These are phyloP conservation scores for Eospalax fontanierii DNA, from an alignment of 2,797 vertebrate genomes.

Conservation along the genomic window DNA sequence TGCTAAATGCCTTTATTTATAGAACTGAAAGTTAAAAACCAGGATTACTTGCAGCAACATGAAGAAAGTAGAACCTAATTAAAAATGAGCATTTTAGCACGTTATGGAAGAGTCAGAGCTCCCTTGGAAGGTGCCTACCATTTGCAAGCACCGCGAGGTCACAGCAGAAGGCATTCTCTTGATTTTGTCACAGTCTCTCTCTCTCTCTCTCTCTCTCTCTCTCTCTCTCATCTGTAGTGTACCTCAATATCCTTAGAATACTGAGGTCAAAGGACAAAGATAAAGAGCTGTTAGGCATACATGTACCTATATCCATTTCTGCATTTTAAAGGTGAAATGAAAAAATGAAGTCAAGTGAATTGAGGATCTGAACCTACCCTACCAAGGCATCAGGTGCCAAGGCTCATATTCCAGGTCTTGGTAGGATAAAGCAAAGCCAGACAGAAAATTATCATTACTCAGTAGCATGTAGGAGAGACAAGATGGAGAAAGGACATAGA, in stretches of 20 bases:
- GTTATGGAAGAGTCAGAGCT: constrained; percentile 56
- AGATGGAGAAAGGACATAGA: background rate
- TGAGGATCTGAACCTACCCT: background rate
- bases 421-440: background rate
- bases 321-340: constrained; percentile 36
- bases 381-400: background rate
- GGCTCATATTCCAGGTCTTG: background rate
- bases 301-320: background rate
- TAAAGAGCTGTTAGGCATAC: background rate
- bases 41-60: constrained; percentile 82
- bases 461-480: background rate
- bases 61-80: constrained; percentile 82
- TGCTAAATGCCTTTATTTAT: constrained; percentile 84
- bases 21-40: constrained; percentile 78
- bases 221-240: background rate
- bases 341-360: background rate
- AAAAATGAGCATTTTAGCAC: constrained; percentile 78
- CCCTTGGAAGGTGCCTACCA: constrained; percentile 71
- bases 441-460: background rate
- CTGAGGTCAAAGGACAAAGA: constrained; percentile 53
- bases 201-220: too few relatives aligned
- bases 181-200: background rate
- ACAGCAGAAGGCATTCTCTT: background rate
- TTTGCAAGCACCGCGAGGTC: constrained; percentile 69
- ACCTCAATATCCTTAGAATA: constrained; percentile 26